These are phyloP conservation scores for Tragelaphus buxtoni DNA, from an alignment of 2,113 vertebrate genomes.

Conservation along the genomic window DNA sequence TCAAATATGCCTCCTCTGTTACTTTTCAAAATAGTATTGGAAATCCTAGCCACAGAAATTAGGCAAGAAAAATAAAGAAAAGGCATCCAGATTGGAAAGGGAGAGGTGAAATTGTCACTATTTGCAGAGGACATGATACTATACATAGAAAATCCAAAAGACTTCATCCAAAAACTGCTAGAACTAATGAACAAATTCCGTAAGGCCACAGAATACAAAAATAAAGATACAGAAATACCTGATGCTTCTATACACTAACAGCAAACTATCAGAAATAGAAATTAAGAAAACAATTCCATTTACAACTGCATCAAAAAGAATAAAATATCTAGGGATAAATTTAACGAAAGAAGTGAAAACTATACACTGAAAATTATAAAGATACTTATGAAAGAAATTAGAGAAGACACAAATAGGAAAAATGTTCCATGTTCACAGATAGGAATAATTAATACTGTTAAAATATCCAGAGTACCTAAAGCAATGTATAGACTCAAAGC, in stretches of 20 bases:
- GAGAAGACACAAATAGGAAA: neutral
- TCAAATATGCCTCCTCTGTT: neutral
- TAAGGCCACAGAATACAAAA: neutral
- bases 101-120: neutral
- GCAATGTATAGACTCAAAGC: neutral
- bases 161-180: rapidly evolving
- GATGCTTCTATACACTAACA: neutral
- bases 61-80: neutral
- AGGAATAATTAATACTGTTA: neutral
- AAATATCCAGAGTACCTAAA: neutral
- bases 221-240: neutral
- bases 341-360: neutral
- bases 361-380: neutral
- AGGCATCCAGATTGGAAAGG: neutral
- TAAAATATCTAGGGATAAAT: neutral
- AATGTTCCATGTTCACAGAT: neutral
- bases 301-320: neutral
- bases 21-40: neutral
- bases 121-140: neutral
- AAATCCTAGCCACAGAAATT: neutral
- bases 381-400: neutral
- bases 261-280: neutral
- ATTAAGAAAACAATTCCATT: neutral
- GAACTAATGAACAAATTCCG: neutral
- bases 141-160: neutral